These are phyloP conservation scores for Typhlomys cinereus DNA, from an alignment of 2,113 vertebrate genomes.

Conservation along the genomic window DNA sequence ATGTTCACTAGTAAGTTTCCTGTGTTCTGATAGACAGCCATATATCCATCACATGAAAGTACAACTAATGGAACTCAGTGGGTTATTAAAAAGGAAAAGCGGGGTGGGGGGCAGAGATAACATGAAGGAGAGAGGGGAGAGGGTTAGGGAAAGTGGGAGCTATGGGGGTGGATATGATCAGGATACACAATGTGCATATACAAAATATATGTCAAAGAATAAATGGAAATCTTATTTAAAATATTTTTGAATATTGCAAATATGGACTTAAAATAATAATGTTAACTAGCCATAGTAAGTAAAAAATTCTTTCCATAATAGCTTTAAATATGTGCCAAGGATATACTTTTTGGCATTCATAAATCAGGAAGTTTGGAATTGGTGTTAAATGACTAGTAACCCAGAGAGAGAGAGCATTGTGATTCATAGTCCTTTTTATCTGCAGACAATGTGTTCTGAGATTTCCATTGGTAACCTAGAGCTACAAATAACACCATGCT, in stretches of 20 bases:
- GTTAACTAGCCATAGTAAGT: background rate
- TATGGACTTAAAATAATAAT: constrained; percentile 1
- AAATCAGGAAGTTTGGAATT: background rate
- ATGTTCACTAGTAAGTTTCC: too few species aligned
- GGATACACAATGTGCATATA: too few species aligned
- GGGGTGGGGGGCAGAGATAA: too few species aligned
- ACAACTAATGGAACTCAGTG: too few species aligned
- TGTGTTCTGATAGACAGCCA: too few species aligned
- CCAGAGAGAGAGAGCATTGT: background rate
- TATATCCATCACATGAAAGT: too few species aligned
- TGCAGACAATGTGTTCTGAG: background rate
- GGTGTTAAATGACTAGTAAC: background rate
- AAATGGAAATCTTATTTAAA: too few species aligned
- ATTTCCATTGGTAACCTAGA: background rate
- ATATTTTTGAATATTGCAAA: background rate
- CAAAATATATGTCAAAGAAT: too few species aligned
- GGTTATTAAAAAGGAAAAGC: too few species aligned
- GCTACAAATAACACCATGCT: background rate
- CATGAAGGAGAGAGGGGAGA: too few species aligned
- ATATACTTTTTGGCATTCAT: background rate
- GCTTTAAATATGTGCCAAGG: background rate
- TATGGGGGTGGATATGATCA: too few species aligned
- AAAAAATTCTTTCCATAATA: background rate
- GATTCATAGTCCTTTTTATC: background rate
- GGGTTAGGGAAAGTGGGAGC: too few species aligned